Conservation (phyloP, 92 coral and sea anemone species). For the Plumapathes pennacea region DNA sequence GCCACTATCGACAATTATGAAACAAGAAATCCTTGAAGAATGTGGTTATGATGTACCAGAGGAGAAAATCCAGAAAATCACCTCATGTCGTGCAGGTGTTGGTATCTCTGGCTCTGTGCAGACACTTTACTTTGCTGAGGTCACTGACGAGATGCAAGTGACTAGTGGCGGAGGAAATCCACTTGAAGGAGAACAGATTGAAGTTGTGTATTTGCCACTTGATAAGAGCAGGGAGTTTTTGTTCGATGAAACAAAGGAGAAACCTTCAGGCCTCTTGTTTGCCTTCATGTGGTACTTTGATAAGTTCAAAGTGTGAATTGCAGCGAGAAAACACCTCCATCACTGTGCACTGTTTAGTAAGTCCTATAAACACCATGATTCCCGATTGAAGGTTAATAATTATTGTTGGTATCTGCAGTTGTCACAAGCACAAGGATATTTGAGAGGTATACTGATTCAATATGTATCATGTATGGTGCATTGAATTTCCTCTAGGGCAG, state of each 20-base stretch:
- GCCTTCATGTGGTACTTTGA: constrained; percentile 96
- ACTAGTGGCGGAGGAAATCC: constrained; percentile 78
- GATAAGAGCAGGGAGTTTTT: constrained; percentile 77
- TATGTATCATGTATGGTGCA: too few species aligned
- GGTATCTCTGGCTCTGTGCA: constrained; percentile 81
- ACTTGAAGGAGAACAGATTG: constrained; percentile 89
- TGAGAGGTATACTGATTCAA: too few species aligned
- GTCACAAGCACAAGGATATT: too few species aligned
- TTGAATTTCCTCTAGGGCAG: too few species aligned
- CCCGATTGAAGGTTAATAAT: too few species aligned
- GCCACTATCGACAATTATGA: constrained; percentile 64
- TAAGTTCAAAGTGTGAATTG: constrained; percentile 51
- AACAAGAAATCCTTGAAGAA: constrained; percentile 91
- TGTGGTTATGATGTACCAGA: constrained; percentile 98
- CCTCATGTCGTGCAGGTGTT: constrained; percentile 68
- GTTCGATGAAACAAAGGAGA: constrained; percentile 71
- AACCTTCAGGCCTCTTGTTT: constrained; percentile 81
- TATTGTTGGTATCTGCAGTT: too few species aligned
- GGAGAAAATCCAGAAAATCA: constrained; percentile 61
- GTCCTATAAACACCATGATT: too few species aligned
- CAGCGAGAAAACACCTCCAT: too few species aligned
- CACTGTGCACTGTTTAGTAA: too few species aligned
- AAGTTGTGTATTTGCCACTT: constrained; percentile 80
- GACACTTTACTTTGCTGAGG: constrained; percentile 84
- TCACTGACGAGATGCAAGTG: constrained; percentile 82